Evolutionary conservation across 2,888 invertebrate genomes (phyloP), one percentile per base, ranked within the genome.

Genomic region (Acrobasis consociella): DNA sequence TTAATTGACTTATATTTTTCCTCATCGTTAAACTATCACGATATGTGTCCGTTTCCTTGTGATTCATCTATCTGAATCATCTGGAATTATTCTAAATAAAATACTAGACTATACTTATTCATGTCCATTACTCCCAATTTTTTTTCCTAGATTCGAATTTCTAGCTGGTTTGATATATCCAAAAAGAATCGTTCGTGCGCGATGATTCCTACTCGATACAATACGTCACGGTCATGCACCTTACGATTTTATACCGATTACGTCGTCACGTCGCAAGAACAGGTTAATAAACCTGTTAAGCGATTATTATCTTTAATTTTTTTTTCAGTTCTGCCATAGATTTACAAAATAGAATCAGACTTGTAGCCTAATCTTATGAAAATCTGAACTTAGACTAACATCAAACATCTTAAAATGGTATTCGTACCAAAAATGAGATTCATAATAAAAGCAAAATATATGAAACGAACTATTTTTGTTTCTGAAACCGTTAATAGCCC

Each of bases 211-310:
- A 72, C 71, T 73, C 73, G 77, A 77, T 76, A 77, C 76, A 80
- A 81, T 78, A 74, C 73, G 82, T 83, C 82, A 84, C 86, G 87
- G 87, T 87, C 87, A 85, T 82, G 83, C 83, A 84, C 85, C 82
- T 82, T 77, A 78, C 82, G 79, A 87, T 84, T 83, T 78, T 74
- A 70, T 67, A 75, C 77, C 80, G 81, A 83, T 85, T 83, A 82
- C 82, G 73, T 79, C 78, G 85, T 86, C 86, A 87, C 85, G 87
- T 80, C 75, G 77, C 75, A 78, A 72, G 78, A 80, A 77, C 82
- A 81, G 86, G 86, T 86, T 84, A 85, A 86, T 85, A 86, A 86
- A 86, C 87, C 80, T 83, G 80, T 78, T 80, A 81, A 76, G 75
- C 78, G 73, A 77, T 78, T 73, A 80, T 81, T 80, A 79, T 80